phyloP scores from a whole-genome alignment of 2,888 invertebrate species.

The Trichogramma evanescens region DNA sequence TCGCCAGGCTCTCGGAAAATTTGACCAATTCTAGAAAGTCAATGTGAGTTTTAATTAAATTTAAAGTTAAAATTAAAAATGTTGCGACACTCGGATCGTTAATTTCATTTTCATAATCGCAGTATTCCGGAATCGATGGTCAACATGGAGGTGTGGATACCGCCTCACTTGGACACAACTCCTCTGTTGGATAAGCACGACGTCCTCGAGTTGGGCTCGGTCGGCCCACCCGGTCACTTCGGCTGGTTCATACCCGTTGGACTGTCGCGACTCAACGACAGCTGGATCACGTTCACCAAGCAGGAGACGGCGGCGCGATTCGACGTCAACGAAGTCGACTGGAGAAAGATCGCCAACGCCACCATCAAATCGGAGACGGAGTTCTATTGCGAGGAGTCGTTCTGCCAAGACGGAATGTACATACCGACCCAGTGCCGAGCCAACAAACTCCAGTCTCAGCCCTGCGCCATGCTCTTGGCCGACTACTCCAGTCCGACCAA shows the following conservation, averaged over 20 bases:
- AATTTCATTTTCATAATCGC: slow-evolving; percentile 6
- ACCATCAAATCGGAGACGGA: slow-evolving; percentile 32
- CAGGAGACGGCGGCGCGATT: slow-evolving; percentile 49
- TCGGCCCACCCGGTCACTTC: slow-evolving; percentile 54
- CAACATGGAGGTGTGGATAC: slow-evolving; percentile 67
- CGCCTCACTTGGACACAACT: slow-evolving; percentile 55
- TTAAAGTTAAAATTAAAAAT: not conserved
- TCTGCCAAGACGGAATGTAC: slow-evolving; percentile 54
- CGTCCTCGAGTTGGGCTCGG: slow-evolving; percentile 51
- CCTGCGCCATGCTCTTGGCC: slow-evolving; percentile 48
- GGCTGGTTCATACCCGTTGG: slow-evolving; percentile 59
- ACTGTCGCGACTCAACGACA: slow-evolving; percentile 45
- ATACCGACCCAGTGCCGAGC: slow-evolving; percentile 53
- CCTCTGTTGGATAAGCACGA: slow-evolving; percentile 43
- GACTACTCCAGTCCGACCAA: slow-evolving; percentile 50
- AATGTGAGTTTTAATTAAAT: slow-evolving; percentile 32
- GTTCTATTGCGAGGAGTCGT: slow-evolving; percentile 48
- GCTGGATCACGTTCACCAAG: slow-evolving; percentile 54
- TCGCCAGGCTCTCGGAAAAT: slow-evolving; percentile 39
- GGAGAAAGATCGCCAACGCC: slow-evolving; percentile 36
- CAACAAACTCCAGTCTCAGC: slow-evolving; percentile 20
- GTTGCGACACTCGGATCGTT: too few relatives aligned
- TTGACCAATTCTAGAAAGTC: slow-evolving; percentile 22
- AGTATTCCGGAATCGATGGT: slow-evolving; percentile 52
- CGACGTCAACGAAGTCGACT: slow-evolving; percentile 43